These are phyloP conservation scores for Xanthia icteritia DNA, from an alignment of 2,888 invertebrate species.

Conservation along the genomic window DNA sequence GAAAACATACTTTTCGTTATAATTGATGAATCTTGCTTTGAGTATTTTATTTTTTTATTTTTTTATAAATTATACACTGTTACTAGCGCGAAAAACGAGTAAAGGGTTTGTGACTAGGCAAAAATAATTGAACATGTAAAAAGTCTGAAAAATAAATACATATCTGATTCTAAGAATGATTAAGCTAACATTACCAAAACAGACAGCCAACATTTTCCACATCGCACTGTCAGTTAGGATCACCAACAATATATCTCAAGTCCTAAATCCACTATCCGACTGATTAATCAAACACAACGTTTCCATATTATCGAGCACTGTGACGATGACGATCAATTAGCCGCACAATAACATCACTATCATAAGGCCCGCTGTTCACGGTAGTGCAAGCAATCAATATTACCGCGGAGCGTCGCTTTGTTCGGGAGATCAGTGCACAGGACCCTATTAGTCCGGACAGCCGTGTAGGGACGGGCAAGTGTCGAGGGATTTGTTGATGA, in stretches of 20 bases:
- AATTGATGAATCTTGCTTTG: neutral
- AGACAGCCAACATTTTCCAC: neutral
- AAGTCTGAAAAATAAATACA: neutral
- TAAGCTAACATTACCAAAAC: neutral
- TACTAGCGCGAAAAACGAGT: neutral
- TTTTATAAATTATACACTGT: accelerated
- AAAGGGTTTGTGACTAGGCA: neutral
- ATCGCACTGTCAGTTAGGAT: constrained; percentile 3
- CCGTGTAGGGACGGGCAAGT: constrained; percentile 68
- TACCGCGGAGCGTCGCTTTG: constrained; percentile 62
- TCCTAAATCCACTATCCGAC: constrained; percentile 22
- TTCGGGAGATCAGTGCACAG: constrained; percentile 74
- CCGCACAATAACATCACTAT: constrained; percentile 56
- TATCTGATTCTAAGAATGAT: neutral
- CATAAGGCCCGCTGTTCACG: constrained; percentile 58
- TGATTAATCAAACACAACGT: constrained; percentile 24
- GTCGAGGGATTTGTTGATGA: constrained; percentile 64
- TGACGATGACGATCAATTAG: constrained; percentile 50
- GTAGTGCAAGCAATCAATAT: constrained; percentile 72
- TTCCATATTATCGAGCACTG: constrained; percentile 25
- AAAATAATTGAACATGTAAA: neutral
- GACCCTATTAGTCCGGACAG: constrained; percentile 77
- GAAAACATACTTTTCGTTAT: neutral
- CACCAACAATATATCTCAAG: constrained; percentile 21
- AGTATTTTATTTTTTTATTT: neutral